phyloP scores from a whole-genome alignment of 2,797 vertebrate species.

The Sarcophilus harrisii region DNA sequence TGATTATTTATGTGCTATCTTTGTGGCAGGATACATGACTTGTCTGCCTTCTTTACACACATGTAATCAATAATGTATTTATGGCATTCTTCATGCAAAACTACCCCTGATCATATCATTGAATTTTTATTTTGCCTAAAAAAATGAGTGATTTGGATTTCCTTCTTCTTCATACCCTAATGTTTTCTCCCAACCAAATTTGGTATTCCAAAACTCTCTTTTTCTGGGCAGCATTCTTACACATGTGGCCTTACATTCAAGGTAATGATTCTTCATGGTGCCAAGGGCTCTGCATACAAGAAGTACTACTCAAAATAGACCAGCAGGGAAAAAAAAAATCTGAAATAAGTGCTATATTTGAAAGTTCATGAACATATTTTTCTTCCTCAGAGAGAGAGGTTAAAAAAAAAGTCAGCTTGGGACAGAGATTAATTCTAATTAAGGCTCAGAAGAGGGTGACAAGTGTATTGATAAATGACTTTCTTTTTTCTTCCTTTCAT shows the following conservation, averaged over 20 bases:
- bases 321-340: constrained; percentile 12
- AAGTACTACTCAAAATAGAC: constrained; percentile 53
- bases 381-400: constrained; percentile 72
- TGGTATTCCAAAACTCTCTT: neutral
- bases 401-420: constrained; percentile 58
- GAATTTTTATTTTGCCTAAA: neutral
- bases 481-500: constrained; percentile 50
- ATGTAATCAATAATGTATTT: neutral
- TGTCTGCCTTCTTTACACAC: neutral
- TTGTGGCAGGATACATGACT: neutral
- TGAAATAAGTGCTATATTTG: constrained; percentile 49
- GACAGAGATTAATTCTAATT: constrained; percentile 79
- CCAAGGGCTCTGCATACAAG: constrained; percentile 35
- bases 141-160: neutral
- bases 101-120: neutral
- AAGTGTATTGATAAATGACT: constrained; percentile 59
- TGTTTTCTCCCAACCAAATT: neutral
- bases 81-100: neutral
- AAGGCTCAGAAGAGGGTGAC: constrained; percentile 50
- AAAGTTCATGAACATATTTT: constrained; percentile 69
- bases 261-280: constrained; percentile 42
- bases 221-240: neutral
- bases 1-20: neutral
- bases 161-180: neutral
- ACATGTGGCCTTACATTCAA: constrained; percentile 14